Percentiles rank a stretch among this genome's conserved stretches.
These are phyloP conservation scores for Mastacembelus armatus DNA, from an alignment of 2,797 vertebrate species.

Conservation along the genomic window DNA sequence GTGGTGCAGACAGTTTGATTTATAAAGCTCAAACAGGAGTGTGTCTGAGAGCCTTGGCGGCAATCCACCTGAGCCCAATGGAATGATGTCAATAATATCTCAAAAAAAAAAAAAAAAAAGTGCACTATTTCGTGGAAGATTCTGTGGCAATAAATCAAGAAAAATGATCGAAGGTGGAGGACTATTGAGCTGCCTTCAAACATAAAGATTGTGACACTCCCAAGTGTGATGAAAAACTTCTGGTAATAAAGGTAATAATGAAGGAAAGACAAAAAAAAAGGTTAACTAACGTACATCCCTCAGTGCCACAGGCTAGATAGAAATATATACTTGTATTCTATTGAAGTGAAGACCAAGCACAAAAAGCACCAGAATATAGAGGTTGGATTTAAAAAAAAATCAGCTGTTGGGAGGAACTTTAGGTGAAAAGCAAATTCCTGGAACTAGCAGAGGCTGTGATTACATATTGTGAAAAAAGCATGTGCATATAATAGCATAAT, in stretches of 20 bases:
- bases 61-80: conserved; percentile 43
- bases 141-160: conserved; percentile 21
- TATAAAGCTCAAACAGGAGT: conserved; percentile 45
- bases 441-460: too few species aligned
- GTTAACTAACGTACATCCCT: conserved; percentile 23
- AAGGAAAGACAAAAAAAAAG: not conserved
- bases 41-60: conserved; percentile 17
- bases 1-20: conserved; percentile 55
- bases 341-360: not conserved
- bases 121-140: conserved; percentile 1
- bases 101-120: conserved; percentile 2
- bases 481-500: conserved; percentile 43
- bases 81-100: conserved; percentile 27
- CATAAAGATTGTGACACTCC: not conserved
- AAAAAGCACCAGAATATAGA: conserved; percentile 16
- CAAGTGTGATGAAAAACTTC: not conserved
- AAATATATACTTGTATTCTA: conserved; percentile 12
- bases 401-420: conserved; percentile 11
- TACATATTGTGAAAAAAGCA: too few species aligned
- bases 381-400: conserved; percentile 17
- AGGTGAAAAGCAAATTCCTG: conserved; percentile 24
- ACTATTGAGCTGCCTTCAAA: conserved; percentile 5
- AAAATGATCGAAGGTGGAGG: not conserved
- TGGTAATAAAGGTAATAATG: not conserved
- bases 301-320: not conserved